phyloP scores from a whole-genome alignment of 2,113 vertebrate species.

The Aramus guarauna region DNA sequence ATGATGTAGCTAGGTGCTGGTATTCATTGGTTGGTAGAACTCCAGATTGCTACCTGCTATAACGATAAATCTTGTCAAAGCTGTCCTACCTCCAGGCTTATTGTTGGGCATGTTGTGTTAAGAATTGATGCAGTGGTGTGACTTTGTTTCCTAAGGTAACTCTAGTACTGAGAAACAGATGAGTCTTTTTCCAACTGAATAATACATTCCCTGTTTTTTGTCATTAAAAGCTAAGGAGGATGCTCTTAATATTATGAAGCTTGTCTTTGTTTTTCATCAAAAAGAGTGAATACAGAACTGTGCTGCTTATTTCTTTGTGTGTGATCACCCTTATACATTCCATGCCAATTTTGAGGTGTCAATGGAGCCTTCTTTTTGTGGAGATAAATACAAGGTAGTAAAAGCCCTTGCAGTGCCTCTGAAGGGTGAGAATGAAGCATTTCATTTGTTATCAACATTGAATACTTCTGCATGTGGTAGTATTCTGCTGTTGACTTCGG shows the following conservation, averaged over 20 bases:
- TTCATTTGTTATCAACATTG: fast-evolving
- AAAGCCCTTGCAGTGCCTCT: not conserved
- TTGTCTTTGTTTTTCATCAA: not conserved
- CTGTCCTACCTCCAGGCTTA: not conserved
- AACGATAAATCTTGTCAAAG: not conserved
- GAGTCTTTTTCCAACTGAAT: not conserved
- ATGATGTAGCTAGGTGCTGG: not conserved
- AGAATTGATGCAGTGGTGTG: not conserved
- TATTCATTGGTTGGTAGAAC: not conserved
- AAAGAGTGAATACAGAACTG: not conserved
- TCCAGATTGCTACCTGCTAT: not conserved
- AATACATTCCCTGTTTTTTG: not conserved
- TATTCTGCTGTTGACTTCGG: not conserved
- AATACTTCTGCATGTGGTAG: not conserved
- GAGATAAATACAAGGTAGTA: not conserved
- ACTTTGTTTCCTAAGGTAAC: not conserved
- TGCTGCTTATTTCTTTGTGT: not conserved
- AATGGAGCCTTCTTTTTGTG: not conserved
- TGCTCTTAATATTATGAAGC: not conserved
- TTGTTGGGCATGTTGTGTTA: not conserved
- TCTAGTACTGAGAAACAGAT: not conserved
- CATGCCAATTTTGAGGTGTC: not conserved
- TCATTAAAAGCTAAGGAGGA: not conserved
- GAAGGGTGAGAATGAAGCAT: not conserved
- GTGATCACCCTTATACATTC: not conserved